Evolutionary conservation across 1,140 invertebrate genomes (phyloP).

Genomic region (Acromyrmex charruanus): DNA sequence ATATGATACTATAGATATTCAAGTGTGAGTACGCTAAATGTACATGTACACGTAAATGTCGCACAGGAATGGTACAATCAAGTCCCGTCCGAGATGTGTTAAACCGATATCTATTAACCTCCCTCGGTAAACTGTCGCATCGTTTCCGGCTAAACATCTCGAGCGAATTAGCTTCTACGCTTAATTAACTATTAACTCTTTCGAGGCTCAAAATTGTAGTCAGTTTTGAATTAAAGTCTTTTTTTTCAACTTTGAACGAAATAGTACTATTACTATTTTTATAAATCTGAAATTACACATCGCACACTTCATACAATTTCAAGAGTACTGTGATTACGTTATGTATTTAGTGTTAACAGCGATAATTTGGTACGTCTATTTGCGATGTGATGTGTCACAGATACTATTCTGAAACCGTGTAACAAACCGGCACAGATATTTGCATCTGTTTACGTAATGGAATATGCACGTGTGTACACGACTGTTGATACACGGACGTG

Average conservation of each 20-base stretch:
- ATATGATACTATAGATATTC: not conserved
- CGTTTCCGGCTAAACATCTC: constrained; percentile 40
- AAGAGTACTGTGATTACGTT: not conserved
- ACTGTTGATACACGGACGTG: constrained; percentile 13
- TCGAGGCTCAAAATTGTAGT: not conserved
- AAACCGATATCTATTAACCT: constrained; percentile 74
- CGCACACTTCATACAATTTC: not conserved
- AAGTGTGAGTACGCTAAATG: not conserved
- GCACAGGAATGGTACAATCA: constrained; percentile 32
- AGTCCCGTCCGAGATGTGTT: constrained; percentile 60
- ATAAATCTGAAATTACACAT: not conserved
- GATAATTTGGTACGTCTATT: not conserved
- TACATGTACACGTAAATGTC: constrained; percentile 10
- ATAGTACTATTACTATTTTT: not conserved
- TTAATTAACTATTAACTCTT: constrained; percentile 30
- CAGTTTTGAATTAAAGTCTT: not conserved
- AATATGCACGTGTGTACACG: not conserved
- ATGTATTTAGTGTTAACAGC: not conserved
- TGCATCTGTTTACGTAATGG: constrained; percentile 23
- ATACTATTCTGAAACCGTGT: not conserved
- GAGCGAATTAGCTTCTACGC: constrained; percentile 17
- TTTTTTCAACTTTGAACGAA: not conserved
- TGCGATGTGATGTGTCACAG: not conserved
- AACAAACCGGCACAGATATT: constrained; percentile 12
- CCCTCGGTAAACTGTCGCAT: constrained; percentile 16